Evolutionary conservation across 2,888 invertebrate species (phyloP), one percentile per base, ranked within the genome.

Genomic region (Melolontha melolontha): DNA sequence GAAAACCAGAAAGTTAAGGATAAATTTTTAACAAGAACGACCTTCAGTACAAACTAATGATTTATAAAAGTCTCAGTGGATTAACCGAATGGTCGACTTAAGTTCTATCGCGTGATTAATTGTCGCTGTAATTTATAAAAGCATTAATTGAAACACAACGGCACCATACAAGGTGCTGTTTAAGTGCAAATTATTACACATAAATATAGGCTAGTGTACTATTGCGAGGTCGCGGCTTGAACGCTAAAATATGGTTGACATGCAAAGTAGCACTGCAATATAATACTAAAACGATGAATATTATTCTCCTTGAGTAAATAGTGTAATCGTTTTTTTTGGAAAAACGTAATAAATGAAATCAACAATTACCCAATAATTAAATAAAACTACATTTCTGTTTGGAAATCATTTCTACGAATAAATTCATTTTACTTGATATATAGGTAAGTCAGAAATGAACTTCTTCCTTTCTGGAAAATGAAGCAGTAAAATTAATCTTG

Each of bases 101-200:
- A 49, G 7, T 49, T 17, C 14, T 49, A 17, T 16, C 16, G 14
- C 64, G 64, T 64, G 64, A 54, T 64, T 64, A 64, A 64, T 52
- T 54, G 52, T 29, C 34, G 7, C 59, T 29, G 27, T 59, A 57
- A 57, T 57, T 57, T 66, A 57, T 57, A 57, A 50, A 57, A 59
- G 50, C 55, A 57, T 59, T 66, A 59, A 66, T 66, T 66, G 66
- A 66, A 66, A 57, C 47, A 59, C 51, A 57, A 59, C 59, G 49
- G 41, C 57, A 29, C 34, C 50, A 34, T 47, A 42, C 40, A 50
- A 59, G 57, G 59, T 51, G 47, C 12, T 50, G 39, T 59, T 66
- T 41, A 70, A 70, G 68, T 70, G 67, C 62, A 70, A 72, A 68
- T 70, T 70, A 70, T 69, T 68, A 68, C 69, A 59, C 70, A 68